Base-by-base conservation (phyloP, 2,797 vertebrate species). In the Erethizon dorsatum region DNA sequence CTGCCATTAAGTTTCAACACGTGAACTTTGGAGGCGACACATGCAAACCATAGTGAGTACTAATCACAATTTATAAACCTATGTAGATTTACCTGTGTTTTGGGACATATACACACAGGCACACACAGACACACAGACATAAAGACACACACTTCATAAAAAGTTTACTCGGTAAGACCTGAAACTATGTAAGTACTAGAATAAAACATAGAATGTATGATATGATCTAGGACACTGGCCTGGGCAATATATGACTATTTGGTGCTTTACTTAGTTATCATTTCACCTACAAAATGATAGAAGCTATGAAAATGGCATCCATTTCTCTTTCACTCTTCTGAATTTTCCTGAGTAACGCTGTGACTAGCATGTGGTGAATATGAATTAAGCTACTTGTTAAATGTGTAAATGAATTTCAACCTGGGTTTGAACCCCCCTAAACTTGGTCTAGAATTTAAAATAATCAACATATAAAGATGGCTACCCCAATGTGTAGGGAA, bases 371-470 rank as follows among this genome's bases (percentile, higher is more conserved):
- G 2, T 67, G 24, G 4, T 77, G 2, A 56, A 37, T 22, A 37
- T 54, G 83, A 37, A 86, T 59, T 71, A 79, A 83, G 47, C 26
- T 41, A 47, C 11, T n/a, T 86, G 37, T 47, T 71, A 45, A 82
- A 50, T 45, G 5, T 69, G 11, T 77, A 31, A 80, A 31, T 78
- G 14, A 61, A 37, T 10, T 91, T 84, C 28, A 84, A 12, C 41
- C 26, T 47, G 28, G 17, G 20, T 83, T 84, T 87, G 75, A 97
- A 15, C 10, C 83, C 87, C 83, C 41, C 79, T 84, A 65, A 80
- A 65, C 45, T 83, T 79, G 57, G 33, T 17, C 20, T 65, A 31
- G 28, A 50, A n/a, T 87, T 69, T 71, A 65, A 69, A 91, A 63
- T 12, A 88, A 67, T 54, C 37, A 65, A 26, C 9, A 69, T 65